Evolutionary conservation across 1,140 invertebrate species (phyloP).

Genomic region (Heliothis subflexa): DNA sequence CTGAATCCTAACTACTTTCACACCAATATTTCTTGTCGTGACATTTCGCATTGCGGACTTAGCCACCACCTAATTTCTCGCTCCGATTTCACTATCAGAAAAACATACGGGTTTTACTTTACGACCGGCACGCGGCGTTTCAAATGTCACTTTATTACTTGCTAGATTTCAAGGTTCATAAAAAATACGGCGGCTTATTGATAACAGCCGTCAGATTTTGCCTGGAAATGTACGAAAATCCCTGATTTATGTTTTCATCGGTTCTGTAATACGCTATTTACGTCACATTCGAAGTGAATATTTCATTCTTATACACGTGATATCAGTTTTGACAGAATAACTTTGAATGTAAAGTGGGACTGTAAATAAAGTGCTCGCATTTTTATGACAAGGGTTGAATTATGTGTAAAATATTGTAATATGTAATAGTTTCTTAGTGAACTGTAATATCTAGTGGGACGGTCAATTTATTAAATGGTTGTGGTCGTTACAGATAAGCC

Average conservation of each 20-base stretch:
- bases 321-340: background rate
- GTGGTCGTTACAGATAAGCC: conserved; percentile 4
- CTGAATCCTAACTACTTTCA: background rate
- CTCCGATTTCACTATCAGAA: background rate
- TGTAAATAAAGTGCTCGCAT: background rate
- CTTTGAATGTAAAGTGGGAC: conserved; percentile 3
- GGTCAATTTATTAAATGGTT: background rate
- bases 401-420: background rate
- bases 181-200: background rate
- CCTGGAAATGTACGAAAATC: background rate
- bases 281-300: conserved; percentile 10
- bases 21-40: conserved; percentile 17
- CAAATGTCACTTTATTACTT: background rate
- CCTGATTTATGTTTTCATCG: conserved; percentile 4
- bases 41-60: conserved; percentile 37
- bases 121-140: background rate
- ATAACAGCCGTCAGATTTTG: conserved; percentile 13
- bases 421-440: background rate
- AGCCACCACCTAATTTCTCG: background rate
- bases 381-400: no score
- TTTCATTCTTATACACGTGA: background rate
- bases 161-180: background rate
- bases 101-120: background rate
- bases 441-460: background rate
- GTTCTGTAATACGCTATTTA: background rate